Conservation (phyloP, 2,113 vertebrate species). For the Malurus alboscapulatus region DNA sequence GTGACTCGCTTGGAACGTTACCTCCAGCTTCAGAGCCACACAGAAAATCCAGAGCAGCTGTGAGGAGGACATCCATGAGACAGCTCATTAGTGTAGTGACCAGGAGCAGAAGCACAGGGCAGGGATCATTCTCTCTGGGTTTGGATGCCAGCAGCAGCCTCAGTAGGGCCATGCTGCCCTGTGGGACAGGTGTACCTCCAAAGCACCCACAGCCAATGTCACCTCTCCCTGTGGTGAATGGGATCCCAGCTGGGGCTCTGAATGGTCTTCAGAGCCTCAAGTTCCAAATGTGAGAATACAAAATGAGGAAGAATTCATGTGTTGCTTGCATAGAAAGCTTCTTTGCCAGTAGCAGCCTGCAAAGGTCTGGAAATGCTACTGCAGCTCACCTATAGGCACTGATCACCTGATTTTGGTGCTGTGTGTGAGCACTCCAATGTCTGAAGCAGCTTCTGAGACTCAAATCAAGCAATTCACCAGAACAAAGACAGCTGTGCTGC, state of each 20-base stretch:
- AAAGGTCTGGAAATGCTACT: neutral
- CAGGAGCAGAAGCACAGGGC: conserved; percentile 4
- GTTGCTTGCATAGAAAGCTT: neutral
- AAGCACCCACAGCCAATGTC: rapidly evolving
- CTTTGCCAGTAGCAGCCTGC: neutral
- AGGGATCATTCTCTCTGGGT: neutral
- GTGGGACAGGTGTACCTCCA: rapidly evolving
- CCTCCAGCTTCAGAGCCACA: neutral
- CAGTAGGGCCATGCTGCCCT: rapidly evolving
- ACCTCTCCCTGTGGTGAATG: rapidly evolving
- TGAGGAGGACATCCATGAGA: neutral
- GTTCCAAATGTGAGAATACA: neutral
- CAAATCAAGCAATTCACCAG: neutral
- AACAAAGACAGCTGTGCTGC: neutral
- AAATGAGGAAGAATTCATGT: neutral
- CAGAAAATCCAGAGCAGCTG: neutral
- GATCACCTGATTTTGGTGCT: neutral
- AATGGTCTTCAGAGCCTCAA: neutral
- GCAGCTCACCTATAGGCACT: neutral
- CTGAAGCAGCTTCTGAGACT: neutral
- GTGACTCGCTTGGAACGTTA: neutral
- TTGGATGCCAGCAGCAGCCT: neutral
- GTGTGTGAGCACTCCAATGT: neutral
- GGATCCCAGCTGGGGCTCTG: neutral
- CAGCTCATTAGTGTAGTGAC: neutral